Base-by-base conservation (phyloP, 2,797 vertebrate genomes). In the Steatocranus sp. region DNA sequence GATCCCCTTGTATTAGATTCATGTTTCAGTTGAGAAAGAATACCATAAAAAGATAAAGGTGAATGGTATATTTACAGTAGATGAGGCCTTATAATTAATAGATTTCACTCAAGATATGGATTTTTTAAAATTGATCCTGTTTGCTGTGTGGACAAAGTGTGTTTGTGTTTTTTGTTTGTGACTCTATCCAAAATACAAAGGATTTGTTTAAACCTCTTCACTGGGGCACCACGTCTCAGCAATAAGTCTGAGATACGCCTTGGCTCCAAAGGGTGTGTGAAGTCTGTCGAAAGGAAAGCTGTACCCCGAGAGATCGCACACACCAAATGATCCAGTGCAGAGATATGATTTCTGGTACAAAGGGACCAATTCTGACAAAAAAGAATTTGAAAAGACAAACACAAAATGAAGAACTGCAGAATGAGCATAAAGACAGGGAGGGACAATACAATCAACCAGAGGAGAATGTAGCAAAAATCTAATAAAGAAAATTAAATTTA, bases 181-280 rank as follows among this genome's bases (percentile, higher is more conserved):
- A 38, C 34, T 20, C n/a, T 63, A 63, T 38, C 34, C 7, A 63
- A 36, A 36, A 36, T 20, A 36, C 32, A 63, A n/a, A 38, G 58
- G 2, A 11, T 66, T 38, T 23, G 34, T 66, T 66, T 66, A 38
- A 38, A 38, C 32, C 32, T 66, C n/a, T 20, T 14, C 32, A 63
- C 7, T 20, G 32, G 1, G 0, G 11, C 11, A 58, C 0, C 11
- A 58, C 32, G 54, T 34, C 17, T 34, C 32, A 63, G 58, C 58
- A 36, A 23, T 38, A 66, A 66, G 61, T 0, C n/a, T 66, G 1
- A 66, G 61, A 7, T 38, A 38, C 61, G 4, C 61, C 11, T 34
- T 18, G 0, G 54, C 9, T 14, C 34, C 1, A 23, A 23, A 66
- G 34, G 34, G 7, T 66, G 20, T 23, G n/a, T 66, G 61, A 66